These are phyloP conservation scores for Muscicapa striata DNA, from an alignment of 2,797 vertebrate species.

Conservation along the genomic window DNA sequence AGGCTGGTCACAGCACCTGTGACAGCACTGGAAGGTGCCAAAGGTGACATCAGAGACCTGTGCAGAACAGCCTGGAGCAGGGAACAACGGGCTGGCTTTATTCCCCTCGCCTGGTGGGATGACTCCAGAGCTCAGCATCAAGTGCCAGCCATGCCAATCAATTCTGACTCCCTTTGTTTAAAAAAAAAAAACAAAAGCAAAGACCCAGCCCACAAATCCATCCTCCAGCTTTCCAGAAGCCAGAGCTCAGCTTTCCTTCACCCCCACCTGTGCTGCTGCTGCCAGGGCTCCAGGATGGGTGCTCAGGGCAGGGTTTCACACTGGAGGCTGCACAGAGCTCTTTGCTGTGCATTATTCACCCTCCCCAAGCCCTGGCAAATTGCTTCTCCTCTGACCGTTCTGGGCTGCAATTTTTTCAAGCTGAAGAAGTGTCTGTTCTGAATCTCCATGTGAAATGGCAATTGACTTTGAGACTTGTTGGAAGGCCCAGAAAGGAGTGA, in stretches of 20 bases:
- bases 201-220: background rate
- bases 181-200: background rate
- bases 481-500: constrained; percentile 30
- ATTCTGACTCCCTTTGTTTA: background rate
- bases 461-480: constrained; percentile 57
- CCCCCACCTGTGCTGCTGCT: background rate
- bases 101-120: background rate
- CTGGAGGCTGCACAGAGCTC: background rate
- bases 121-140: background rate
- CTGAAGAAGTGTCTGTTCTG: constrained; percentile 58
- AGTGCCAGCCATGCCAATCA: background rate
- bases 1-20: accelerated
- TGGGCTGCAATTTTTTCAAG: constrained; percentile 34
- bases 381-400: background rate
- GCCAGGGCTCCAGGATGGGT: background rate
- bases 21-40: constrained; percentile 20
- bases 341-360: constrained; percentile 46
- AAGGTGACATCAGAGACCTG: background rate
- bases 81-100: background rate
- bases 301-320: background rate
- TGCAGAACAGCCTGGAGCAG: background rate
- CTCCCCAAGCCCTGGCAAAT: constrained; percentile 24
- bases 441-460: constrained; percentile 31
- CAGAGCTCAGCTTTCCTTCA: background rate
- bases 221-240: background rate